These are phyloP conservation scores for Patella ulyssiponensis DNA, from an alignment of 2,888 invertebrate genomes.

Conservation along the genomic window DNA sequence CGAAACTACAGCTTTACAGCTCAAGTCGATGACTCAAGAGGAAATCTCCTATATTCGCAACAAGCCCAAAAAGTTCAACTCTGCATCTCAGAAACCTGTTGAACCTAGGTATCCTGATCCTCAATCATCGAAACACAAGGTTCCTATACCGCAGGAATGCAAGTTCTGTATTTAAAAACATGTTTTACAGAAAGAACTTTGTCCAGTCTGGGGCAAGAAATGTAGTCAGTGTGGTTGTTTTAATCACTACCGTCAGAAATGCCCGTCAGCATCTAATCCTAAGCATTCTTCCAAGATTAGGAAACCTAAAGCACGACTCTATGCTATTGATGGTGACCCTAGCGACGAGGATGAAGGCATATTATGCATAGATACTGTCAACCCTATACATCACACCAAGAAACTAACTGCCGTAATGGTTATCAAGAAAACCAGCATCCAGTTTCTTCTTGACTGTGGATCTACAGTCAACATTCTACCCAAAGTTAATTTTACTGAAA, in stretches of 20 bases:
- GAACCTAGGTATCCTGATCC: background rate
- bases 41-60: too few relatives aligned
- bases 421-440: background rate
- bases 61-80: background rate
- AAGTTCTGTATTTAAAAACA: slow-evolving; percentile 37
- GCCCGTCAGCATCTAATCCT: background rate
- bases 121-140: background rate
- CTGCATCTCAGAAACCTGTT: background rate
- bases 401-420: background rate
- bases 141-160: slow-evolving; percentile 13
- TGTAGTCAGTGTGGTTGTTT: slow-evolving; percentile 28
- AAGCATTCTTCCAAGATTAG: too few relatives aligned
- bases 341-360: background rate
- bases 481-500: too few relatives aligned
- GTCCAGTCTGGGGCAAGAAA: slow-evolving; percentile 42
- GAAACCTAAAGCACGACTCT: too few relatives aligned
- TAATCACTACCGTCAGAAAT: background rate
- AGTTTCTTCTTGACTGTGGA: background rate
- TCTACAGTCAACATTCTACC: background rate
- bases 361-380: background rate
- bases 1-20: background rate
- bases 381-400: background rate
- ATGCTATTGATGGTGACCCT: too few relatives aligned
- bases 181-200: slow-evolving; percentile 34
- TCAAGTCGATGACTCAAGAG: background rate